A percentile compares a stretch with the other conserved stretches of the same genome.
These are phyloP conservation scores for Hyphantria cunea DNA, from an alignment of 1,140 invertebrate genomes.

Conservation along the genomic window DNA sequence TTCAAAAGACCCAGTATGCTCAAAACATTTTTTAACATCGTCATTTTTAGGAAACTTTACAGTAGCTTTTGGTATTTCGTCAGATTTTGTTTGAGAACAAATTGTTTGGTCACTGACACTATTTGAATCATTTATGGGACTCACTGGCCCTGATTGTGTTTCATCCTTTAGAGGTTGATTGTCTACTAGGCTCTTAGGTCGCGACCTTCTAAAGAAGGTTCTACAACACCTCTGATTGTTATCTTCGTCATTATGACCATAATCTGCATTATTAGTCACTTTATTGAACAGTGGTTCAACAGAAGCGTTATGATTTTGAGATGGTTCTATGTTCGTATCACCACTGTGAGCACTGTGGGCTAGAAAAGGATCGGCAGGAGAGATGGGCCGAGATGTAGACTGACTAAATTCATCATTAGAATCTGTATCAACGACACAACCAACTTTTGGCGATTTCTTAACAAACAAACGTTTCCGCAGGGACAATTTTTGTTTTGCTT, in stretches of 20 bases:
- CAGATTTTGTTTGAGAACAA: slow-evolving; percentile 63
- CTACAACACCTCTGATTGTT: slow-evolving; percentile 67
- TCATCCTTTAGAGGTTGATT: slow-evolving; percentile 56
- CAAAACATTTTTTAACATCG: slow-evolving; percentile 66
- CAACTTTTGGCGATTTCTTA: slow-evolving; percentile 79
- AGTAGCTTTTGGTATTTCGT: slow-evolving; percentile 70
- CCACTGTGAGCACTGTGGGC: slow-evolving; percentile 64
- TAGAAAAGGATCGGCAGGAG: slow-evolving; percentile 72
- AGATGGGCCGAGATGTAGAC: slow-evolving; percentile 68
- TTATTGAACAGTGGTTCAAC: slow-evolving; percentile 47
- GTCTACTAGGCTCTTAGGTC: slow-evolving; percentile 69
- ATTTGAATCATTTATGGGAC: slow-evolving; percentile 66
- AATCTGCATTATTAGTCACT: slow-evolving; percentile 41
- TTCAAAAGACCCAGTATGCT: slow-evolving; percentile 75
- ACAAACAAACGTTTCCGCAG: slow-evolving; percentile 76
- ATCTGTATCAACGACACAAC: slow-evolving; percentile 77
- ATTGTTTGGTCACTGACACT: slow-evolving; percentile 65
- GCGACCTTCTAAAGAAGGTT: slow-evolving; percentile 70
- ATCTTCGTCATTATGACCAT: slow-evolving; percentile 58
- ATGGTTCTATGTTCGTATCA: slow-evolving; percentile 46
- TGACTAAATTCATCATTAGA: slow-evolving; percentile 73
- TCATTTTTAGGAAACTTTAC: slow-evolving; percentile 69
- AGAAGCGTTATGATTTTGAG: slow-evolving; percentile 42
- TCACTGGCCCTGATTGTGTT: slow-evolving; percentile 54
- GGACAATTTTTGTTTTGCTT: slow-evolving; percentile 76